Evolutionary conservation across 2,888 invertebrate genomes (phyloP), one percentile per base, ranked within the genome.

Genomic region (Drosophila rellima): DNA sequence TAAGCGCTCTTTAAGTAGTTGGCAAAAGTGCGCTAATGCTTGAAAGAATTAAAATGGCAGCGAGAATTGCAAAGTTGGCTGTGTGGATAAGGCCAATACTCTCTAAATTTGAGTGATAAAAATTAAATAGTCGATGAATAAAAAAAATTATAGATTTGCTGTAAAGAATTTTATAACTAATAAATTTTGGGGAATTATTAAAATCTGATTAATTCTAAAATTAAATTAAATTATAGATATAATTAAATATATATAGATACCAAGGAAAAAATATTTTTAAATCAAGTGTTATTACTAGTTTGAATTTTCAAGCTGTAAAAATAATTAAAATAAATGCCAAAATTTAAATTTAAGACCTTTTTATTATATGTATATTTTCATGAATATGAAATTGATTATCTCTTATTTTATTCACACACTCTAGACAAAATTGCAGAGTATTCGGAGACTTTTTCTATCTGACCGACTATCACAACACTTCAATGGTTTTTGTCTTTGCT

Each of bases 1-100:
- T 84, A 84, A 64, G 72, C 61, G 54, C 51, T 47, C 54, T 18
- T 76, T 61, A 82, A 66, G 65, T 69, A 45, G 54, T 50, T 61
- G 50, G 56, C 23, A 20, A 68, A 48, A 42, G 56, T 40, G 29
- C n/a, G 57, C 60, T 37, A 63, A 37, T 39, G 45, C 18, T 31
- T 20, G 13, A 23, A 40, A 33, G 39, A 35, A 23, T 33, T 45
- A 37, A 26, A 44, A n/a, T 29, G 37, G 37, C 18, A n/a, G 15
- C 13, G 17, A 3, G 15, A 26, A 39, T 26, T 10, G 10, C 7
- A 35, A 10, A 0, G 13, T 68, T 0, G 23, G 23, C 11, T 31
- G 23, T 4, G 6, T n/a, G 15, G 7, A 11, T 11, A n/a, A 10
- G 5, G 0, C 3, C 23, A 23, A 48, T 48, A n/a, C 48, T 17